phyloP scores from a whole-genome alignment of 2,797 vertebrate genomes.

The Eidolon dupreanum region DNA sequence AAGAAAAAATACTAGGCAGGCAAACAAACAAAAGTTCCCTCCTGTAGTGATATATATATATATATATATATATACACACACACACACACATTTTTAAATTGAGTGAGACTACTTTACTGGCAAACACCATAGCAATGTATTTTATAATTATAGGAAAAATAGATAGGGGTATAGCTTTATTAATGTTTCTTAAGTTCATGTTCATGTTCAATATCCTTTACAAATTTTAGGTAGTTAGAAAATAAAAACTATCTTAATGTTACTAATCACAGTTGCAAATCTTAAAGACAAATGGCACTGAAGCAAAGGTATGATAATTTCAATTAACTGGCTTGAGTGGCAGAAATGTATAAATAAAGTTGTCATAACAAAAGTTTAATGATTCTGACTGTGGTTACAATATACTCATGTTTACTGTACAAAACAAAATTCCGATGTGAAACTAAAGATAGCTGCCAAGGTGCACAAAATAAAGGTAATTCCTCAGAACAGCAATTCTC shows the following conservation, averaged over 20 bases:
- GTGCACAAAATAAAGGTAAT: not conserved
- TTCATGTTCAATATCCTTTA: not conserved
- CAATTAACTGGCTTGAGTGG: not conserved
- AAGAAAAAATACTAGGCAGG: not conserved
- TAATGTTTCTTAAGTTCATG: not conserved
- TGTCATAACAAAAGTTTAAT: not conserved
- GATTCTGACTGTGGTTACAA: not conserved
- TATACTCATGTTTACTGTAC: not conserved
- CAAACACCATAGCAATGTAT: not conserved
- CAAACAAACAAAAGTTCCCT: not conserved
- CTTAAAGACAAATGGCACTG: not conserved
- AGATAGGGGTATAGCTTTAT: not conserved
- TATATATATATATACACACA: no score
- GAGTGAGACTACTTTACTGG: not conserved
- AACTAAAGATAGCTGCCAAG: not conserved
- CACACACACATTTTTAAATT: not conserved
- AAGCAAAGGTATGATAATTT: not conserved
- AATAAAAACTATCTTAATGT: not conserved
- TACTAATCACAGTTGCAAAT: not conserved
- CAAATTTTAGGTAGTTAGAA: not conserved
- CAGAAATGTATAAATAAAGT: not conserved
- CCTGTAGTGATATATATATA: not conserved
- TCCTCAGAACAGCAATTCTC: not conserved
- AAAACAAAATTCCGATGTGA: not conserved
- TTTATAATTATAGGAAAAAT: not conserved